Conservation (phyloP, 2,797 vertebrate genomes). For the Chelon labrosus region DNA sequence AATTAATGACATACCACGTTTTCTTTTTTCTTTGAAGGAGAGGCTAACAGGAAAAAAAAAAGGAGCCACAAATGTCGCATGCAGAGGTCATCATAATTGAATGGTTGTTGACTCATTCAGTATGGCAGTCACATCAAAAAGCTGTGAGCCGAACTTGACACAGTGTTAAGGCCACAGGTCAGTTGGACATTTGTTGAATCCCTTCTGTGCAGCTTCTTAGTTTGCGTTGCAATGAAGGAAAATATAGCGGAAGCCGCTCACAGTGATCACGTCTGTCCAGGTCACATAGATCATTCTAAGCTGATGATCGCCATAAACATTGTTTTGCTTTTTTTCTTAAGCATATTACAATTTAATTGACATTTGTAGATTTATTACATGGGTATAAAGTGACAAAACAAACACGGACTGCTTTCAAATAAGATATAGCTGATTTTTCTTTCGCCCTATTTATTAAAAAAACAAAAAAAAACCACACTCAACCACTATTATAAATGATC, state of each 20-base stretch:
- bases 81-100: slow-evolving; percentile 42
- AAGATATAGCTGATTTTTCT: too few species aligned
- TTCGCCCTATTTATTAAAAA: too few species aligned
- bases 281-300: too few species aligned
- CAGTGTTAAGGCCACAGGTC: slow-evolving; percentile 8
- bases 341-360: too few species aligned
- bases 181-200: slow-evolving; percentile 7
- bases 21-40: slow-evolving; percentile 13
- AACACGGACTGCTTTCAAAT: too few species aligned
- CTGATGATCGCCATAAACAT: too few species aligned
- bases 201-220: slow-evolving; percentile 14
- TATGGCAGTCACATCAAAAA: slow-evolving; percentile 21
- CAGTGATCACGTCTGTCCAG: too few species aligned
- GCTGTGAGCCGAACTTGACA: slow-evolving; percentile 33
- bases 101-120: slow-evolving; percentile 32
- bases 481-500: too few species aligned
- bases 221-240: slow-evolving; percentile 7
- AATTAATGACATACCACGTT: slow-evolving; percentile 13
- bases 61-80: slow-evolving; percentile 23
- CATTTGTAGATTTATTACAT: too few species aligned
- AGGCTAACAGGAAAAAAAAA: slow-evolving; percentile 17
- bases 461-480: neutral
- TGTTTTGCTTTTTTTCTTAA: too few species aligned
- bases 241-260: neutral
- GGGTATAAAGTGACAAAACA: too few species aligned